Evolutionary conservation across 2,888 invertebrate genomes (phyloP).

Genomic region (Caenorhabditis sp.): DNA sequence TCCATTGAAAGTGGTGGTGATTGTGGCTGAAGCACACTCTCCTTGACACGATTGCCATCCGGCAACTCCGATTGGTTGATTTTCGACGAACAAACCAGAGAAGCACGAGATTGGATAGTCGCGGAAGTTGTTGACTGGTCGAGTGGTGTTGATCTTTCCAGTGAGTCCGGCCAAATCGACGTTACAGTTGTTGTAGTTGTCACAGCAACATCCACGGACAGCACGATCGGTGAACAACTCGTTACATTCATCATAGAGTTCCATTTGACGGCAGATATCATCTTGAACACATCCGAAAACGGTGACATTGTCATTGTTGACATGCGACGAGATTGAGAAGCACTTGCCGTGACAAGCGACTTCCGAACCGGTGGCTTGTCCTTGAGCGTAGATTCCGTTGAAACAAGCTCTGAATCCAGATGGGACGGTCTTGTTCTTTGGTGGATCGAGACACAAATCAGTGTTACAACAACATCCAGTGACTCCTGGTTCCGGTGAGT

Average conservation of each 20-base stretch:
- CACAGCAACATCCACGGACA: slow-evolving; percentile 50
- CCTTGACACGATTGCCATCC: slow-evolving; percentile 51
- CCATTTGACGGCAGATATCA: slow-evolving; percentile 37
- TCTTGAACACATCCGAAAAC: slow-evolving; percentile 48
- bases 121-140: slow-evolving; percentile 8
- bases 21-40: slow-evolving; percentile 44
- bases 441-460: slow-evolving; percentile 48
- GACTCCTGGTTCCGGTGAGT: slow-evolving; percentile 38
- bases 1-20: slow-evolving; percentile 28
- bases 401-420: slow-evolving; percentile 38
- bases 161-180: slow-evolving; percentile 28
- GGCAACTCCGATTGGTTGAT: slow-evolving; percentile 13
- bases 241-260: slow-evolving; percentile 46
- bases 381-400: slow-evolving; percentile 43
- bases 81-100: slow-evolving; percentile 39
- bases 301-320: slow-evolving; percentile 25
- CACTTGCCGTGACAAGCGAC: slow-evolving; percentile 46
- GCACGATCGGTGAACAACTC: slow-evolving; percentile 22
- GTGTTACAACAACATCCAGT: slow-evolving; percentile 52
- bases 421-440: slow-evolving; percentile 44
- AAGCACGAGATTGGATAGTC: slow-evolving; percentile 46
- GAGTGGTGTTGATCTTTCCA: slow-evolving; percentile 27
- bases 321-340: slow-evolving; percentile 34
- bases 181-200: slow-evolving; percentile 52
- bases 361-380: slow-evolving; percentile 41